Base-by-base conservation (phyloP, 2,797 vertebrate genomes). In the Myotis pilosus region DNA sequence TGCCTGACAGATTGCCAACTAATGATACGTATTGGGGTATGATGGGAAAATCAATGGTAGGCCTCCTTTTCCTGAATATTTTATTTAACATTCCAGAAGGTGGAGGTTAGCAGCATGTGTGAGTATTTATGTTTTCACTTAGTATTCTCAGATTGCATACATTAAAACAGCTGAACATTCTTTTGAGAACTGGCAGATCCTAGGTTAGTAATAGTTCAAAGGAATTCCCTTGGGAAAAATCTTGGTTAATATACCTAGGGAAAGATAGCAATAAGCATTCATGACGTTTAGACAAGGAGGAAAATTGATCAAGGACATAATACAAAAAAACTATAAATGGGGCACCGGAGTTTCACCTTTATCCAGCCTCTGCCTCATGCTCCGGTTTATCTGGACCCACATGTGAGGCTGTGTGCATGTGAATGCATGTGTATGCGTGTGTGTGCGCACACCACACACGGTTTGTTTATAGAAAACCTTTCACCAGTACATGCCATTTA, bases 11-110 rank as follows among this genome's bases (percentile, higher is more conserved):
- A 92, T 94, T 79, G 84, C 88, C 84, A 89, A 71, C 82, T 93
- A 71, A 89, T 82, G 83, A 83, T 69, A 84, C 0, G 0, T 84
- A 79, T 72, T 90, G 89, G 71, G 16, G 44, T 47, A 47, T 93
- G 93, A 91, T 51, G 80, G 92, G 44, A 80, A 96, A 95, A 85
- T 94, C 90, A 71, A 55, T 91, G 62, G 25, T 44, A 15, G 76
- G 60, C 16, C n/a, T 92, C 55, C n/a, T 96, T 91, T 96, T 82
- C 79, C 92, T 75, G n/a, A 88, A 55, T 81, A 20, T 87, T 96
- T 89, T 81, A 66, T 80, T 71, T 81, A 33, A 49, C 81, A 62
- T 90, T 81, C 80, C 25, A 28, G 79, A 88, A 81, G 81, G 60
- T 36, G 13, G 62, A 84, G 87, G 79, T 53, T 57, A 83, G 53